phyloP scores from a whole-genome alignment of 2,888 invertebrate species.

The Rhamnusium bicolor region DNA sequence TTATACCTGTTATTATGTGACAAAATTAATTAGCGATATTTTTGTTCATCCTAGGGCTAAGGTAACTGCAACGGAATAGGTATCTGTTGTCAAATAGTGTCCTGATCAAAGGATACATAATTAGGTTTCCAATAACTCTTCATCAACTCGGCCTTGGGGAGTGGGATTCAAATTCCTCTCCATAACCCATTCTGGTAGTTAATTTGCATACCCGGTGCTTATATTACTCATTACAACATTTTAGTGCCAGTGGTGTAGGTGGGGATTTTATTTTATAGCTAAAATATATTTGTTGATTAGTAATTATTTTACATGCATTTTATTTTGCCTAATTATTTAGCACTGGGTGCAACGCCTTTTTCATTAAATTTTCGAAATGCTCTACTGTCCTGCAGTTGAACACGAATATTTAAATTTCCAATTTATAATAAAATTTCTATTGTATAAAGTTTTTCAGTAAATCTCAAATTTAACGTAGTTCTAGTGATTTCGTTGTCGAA shows the following conservation, averaged over 20 bases:
- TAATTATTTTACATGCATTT: too few species aligned
- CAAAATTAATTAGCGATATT: not conserved
- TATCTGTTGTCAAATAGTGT: conserved; percentile 49
- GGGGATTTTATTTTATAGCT: not conserved
- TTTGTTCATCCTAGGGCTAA: not conserved
- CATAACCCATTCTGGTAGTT: conserved; percentile 41
- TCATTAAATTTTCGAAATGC: too few species aligned
- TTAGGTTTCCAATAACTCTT: conserved; percentile 52
- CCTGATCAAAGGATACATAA: conserved; percentile 49
- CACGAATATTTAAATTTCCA: too few species aligned
- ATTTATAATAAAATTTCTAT: too few species aligned
- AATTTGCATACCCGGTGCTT: conserved; percentile 47
- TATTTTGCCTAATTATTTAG: too few species aligned
- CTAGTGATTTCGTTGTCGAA: too few species aligned
- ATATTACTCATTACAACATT: conserved; percentile 43
- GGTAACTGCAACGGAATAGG: conserved; percentile 14
- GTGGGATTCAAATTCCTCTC: conserved; percentile 40
- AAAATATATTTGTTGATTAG: too few species aligned
- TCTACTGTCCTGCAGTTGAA: too few species aligned
- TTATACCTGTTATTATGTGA: not conserved
- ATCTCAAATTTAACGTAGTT: too few species aligned
- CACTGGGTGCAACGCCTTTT: too few species aligned
- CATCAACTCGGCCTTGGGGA: conserved; percentile 49
- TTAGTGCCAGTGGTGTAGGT: conserved; percentile 24
- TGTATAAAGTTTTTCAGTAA: too few species aligned